Percentiles rank a stretch among this genome's conserved stretches.
Evolutionary conservation across 2,888 invertebrate genomes (phyloP).

Genomic region (Augiades crinisus): DNA sequence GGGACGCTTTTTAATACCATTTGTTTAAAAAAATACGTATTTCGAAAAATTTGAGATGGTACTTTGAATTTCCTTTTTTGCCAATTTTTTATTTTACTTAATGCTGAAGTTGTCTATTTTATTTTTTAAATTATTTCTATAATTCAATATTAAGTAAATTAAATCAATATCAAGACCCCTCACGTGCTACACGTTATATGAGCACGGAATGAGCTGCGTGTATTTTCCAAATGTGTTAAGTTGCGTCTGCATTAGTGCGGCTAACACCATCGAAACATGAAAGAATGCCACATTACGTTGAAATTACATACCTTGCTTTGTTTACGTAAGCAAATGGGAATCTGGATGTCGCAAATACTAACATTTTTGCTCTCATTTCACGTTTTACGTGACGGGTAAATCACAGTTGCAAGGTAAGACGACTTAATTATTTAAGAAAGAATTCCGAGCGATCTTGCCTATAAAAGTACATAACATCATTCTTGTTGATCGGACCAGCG

Average conservation of each 20-base stretch:
- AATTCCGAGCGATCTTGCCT: not conserved
- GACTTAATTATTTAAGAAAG: not conserved
- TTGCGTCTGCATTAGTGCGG: not conserved
- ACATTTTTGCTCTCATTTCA: constrained; percentile 27
- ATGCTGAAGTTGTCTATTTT: too few relatives aligned
- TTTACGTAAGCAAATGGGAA: constrained; percentile 39
- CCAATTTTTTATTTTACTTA: too few relatives aligned
- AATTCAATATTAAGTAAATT: too few relatives aligned
- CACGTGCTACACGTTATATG: too few relatives aligned
- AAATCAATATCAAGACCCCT: too few relatives aligned
- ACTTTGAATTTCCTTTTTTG: too few relatives aligned
- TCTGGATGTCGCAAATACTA: constrained; percentile 22
- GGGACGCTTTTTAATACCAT: too few relatives aligned
- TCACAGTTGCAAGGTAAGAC: constrained; percentile 2
- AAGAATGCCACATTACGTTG: constrained; percentile 42
- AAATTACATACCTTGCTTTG: constrained; percentile 38
- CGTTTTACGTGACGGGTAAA: constrained; percentile 29
- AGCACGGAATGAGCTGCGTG: too few relatives aligned
- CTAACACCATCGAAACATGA: constrained; percentile 35
- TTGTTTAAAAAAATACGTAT: too few relatives aligned
- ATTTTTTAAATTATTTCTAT: too few relatives aligned
- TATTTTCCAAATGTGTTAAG: too few relatives aligned
- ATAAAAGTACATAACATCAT: not conserved
- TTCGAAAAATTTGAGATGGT: too few relatives aligned
- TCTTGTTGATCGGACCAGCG: not conserved